A percentile compares a stretch with the other conserved stretches of the same genome.
Conservation (phyloP, 1,140 invertebrate species). For the Coenobita brevimanus region DNA sequence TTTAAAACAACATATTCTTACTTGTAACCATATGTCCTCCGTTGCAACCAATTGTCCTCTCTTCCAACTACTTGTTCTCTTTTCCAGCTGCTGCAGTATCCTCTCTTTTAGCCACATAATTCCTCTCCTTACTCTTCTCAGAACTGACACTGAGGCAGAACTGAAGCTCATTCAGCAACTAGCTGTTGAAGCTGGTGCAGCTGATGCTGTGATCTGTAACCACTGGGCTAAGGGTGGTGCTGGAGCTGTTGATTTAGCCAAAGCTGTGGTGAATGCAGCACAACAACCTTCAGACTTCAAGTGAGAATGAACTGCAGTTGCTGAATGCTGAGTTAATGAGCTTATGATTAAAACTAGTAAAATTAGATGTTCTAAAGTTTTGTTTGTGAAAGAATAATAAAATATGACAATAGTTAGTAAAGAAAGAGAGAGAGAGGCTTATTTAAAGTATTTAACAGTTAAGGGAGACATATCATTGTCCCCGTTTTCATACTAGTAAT, state of each 20-base stretch:
- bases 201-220: conserved; percentile 87
- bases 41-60: neutral
- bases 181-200: conserved; percentile 85
- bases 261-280: conserved; percentile 88
- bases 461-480: no score
- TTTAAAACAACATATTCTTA: no score
- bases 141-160: conserved; percentile 91
- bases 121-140: conserved; percentile 72
- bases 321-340: no score
- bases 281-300: conserved; percentile 77
- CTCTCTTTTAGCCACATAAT: neutral
- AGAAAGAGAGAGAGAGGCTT: no score
- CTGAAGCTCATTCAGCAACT: conserved; percentile 85
- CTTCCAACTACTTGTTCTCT: neutral
- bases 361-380: no score
- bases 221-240: conserved; percentile 94
- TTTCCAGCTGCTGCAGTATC: neutral
- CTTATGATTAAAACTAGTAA: no score
- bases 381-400: no score
- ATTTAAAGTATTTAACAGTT: no score
- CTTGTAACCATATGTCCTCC: no score
- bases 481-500: no score
- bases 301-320: conserved; percentile 62
- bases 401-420: no score
- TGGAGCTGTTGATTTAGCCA: conserved; percentile 89